Conservation (phyloP, 2,888 invertebrate genomes). For the Lobophora halterata region DNA sequence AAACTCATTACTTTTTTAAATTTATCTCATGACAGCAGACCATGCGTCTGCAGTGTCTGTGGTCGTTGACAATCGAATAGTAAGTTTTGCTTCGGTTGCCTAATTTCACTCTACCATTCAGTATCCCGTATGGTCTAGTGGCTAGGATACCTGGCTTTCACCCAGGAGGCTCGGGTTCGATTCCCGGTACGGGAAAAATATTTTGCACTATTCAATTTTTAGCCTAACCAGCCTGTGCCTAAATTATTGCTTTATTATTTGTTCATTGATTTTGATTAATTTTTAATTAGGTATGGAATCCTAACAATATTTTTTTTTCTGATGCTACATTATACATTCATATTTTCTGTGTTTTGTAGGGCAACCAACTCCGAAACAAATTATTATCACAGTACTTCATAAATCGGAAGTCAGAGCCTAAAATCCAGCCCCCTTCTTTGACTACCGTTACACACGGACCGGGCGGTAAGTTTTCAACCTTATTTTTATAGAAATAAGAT, state of each 20-base stretch:
- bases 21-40: no score
- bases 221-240: no score
- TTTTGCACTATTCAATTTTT: no score
- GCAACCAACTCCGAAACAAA: constrained; percentile 73
- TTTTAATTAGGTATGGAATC: background rate
- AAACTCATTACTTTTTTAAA: no score
- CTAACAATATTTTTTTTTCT: background rate
- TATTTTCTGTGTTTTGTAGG: constrained; percentile 42
- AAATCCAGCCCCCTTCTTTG: constrained; percentile 54
- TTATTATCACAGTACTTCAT: constrained; percentile 74
- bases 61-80: background rate
- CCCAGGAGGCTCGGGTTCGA: constrained; percentile 84
- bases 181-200: constrained; percentile 64
- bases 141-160: constrained; percentile 87
- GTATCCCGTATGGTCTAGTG: constrained; percentile 81
- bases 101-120: background rate
- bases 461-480: constrained; percentile 81
- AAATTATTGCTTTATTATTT: constrained; percentile 1
- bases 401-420: constrained; percentile 70
- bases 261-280: background rate
- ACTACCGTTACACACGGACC: constrained; percentile 89
- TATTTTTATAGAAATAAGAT: constrained; percentile 5
- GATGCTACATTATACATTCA: background rate
- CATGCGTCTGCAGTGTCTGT: no score
- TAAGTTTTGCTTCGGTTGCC: background rate